Conservation (phyloP, 30 jellyfish, hydroid and myxozoan genomes). For the Chironex yamaguchii region DNA sequence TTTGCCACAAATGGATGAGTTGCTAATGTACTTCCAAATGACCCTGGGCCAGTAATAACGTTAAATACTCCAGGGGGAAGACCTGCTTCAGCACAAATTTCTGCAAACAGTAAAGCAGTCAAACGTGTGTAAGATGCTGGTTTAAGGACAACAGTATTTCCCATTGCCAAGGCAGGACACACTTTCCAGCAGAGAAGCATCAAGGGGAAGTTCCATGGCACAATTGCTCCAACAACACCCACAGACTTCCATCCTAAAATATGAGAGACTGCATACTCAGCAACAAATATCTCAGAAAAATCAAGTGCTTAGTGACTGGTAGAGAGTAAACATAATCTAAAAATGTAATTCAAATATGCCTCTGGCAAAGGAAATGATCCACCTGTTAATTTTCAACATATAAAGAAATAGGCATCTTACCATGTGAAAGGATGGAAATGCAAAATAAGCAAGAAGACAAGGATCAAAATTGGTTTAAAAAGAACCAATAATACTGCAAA, state of each 20-base stretch:
- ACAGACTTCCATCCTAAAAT: conserved; percentile 90
- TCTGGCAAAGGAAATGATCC: too few relatives aligned
- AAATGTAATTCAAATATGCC: too few relatives aligned
- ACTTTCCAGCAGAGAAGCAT: conserved; percentile 96
- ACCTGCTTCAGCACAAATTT: conserved; percentile 98
- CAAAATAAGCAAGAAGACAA: too few relatives aligned
- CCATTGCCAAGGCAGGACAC: conserved; percentile 99
- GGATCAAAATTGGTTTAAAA: too few relatives aligned
- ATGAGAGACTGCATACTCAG: too few relatives aligned
- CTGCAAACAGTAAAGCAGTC: conserved; percentile 95
- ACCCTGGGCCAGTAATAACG: conserved; percentile 96
- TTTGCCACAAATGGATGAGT: conserved; percentile 91
- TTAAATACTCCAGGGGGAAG: conserved; percentile 99
- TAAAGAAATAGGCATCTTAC: too few relatives aligned
- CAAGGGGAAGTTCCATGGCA: conserved; percentile 97
- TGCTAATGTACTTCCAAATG: conserved; percentile 93
- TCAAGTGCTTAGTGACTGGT: too few relatives aligned
- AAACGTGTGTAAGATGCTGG: conserved; percentile 95
- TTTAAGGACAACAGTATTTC: conserved; percentile 87
- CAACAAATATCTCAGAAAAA: too few relatives aligned
- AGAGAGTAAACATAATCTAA: too few relatives aligned
- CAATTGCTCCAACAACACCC: conserved; percentile 97
- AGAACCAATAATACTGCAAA: too few relatives aligned
- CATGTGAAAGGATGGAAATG: too few relatives aligned
- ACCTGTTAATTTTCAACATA: too few relatives aligned